Evolutionary conservation across 2,888 invertebrate species (phyloP).

Genomic region (Emmelina monodactyla): DNA sequence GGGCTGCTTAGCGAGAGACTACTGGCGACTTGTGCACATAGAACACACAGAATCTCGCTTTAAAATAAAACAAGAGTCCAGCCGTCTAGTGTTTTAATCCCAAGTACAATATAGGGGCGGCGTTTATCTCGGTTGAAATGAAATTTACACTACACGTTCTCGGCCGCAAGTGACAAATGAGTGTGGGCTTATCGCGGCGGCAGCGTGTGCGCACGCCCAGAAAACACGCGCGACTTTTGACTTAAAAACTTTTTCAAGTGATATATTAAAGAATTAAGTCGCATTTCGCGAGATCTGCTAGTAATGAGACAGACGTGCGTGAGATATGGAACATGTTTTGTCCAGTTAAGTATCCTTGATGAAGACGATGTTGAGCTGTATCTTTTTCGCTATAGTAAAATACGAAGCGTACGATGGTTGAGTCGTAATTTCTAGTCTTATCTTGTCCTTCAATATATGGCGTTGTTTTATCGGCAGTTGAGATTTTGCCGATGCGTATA

Average conservation of each 20-base stretch:
- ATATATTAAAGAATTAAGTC: constrained; percentile 20
- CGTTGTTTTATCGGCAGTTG: constrained; percentile 34
- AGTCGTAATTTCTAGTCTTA: constrained; percentile 18
- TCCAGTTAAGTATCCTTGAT: not conserved
- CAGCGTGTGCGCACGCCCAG: constrained; percentile 22
- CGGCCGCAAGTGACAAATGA: constrained; percentile 59
- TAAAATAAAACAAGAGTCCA: constrained; percentile 16
- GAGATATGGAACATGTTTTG: constrained; percentile 20
- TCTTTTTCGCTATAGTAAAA: constrained; percentile 27
- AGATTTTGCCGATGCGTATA: constrained; percentile 36
- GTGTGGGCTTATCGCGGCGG: constrained; percentile 40
- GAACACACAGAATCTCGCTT: no score
- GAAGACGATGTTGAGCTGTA: constrained; percentile 4
- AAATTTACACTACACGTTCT: constrained; percentile 55
- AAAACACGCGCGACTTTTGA: constrained; percentile 22
- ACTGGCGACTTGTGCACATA: no score
- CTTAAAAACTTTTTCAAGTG: constrained; percentile 13
- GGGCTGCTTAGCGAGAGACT: not conserved
- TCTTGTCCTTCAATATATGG: constrained; percentile 38
- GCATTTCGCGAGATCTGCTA: constrained; percentile 25
- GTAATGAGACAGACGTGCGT: constrained; percentile 36
- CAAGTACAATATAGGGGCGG: constrained; percentile 32
- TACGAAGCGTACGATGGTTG: constrained; percentile 23
- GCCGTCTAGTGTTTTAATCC: constrained; percentile 29
- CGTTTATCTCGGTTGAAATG: constrained; percentile 44